These are phyloP conservation scores for Limnephilus marmoratus DNA, from an alignment of 2,888 invertebrate genomes.

Conservation along the genomic window DNA sequence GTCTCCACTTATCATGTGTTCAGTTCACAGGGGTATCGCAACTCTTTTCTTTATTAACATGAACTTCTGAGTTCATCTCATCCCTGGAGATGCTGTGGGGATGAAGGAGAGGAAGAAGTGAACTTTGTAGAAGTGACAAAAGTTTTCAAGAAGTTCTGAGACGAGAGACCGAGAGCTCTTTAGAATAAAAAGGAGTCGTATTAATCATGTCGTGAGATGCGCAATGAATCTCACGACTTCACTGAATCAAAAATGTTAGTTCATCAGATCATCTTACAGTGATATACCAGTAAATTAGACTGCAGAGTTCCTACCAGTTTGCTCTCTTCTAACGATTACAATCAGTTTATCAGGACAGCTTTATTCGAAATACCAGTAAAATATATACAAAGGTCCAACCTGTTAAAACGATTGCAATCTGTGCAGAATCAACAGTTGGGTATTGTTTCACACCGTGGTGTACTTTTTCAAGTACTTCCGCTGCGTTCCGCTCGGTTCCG, in stretches of 20 bases:
- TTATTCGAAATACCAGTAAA: neutral
- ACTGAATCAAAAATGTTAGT: no score
- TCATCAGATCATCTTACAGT: no score
- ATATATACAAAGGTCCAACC: neutral
- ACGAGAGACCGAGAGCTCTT: no score
- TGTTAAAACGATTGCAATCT: neutral
- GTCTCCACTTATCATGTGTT: no score
- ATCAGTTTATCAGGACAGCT: neutral
- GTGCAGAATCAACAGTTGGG: neutral
- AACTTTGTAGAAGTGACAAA: neutral
- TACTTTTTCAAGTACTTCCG: neutral
- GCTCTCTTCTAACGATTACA: neutral
- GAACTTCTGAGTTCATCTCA: no score
- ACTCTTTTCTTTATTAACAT: neutral
- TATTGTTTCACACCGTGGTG: neutral
- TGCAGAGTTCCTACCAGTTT: neutral
- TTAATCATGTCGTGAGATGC: no score
- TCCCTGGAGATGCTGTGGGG: no score
- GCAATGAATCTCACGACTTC: no score
- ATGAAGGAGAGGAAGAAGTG: neutral
- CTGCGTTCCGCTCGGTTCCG: neutral
- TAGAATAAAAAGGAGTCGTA: no score
- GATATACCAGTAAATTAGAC: no score
- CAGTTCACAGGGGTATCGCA: neutral
- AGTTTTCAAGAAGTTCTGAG: neutral